Evolutionary conservation across 23 tunicate species (phyloP).

Genomic region (Diplosoma virens): DNA sequence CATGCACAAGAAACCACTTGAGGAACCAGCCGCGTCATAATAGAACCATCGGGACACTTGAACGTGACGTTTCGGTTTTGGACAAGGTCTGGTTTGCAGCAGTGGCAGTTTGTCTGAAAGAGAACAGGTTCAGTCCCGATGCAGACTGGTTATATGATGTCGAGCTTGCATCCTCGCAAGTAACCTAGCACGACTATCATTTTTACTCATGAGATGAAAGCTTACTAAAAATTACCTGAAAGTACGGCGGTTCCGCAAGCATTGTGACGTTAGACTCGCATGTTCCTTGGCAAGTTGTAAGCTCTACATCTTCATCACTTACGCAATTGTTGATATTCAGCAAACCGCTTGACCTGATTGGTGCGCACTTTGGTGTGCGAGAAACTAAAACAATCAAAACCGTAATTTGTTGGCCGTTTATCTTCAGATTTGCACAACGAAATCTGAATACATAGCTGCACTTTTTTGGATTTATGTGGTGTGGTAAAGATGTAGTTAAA

Average conservation of each 20-base stretch:
- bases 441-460: no score
- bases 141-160: no score
- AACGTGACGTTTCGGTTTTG: conserved; percentile 49
- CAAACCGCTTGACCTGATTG: background rate
- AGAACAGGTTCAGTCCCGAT: no score
- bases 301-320: conserved; percentile 52
- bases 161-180: no score
- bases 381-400: background rate
- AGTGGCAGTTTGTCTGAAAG: conserved; percentile 69
- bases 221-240: conserved; percentile 84
- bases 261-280: conserved; percentile 66
- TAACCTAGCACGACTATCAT: no score
- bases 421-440: no score
- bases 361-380: conserved; percentile 23
- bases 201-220: background rate
- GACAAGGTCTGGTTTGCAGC: conserved; percentile 79
- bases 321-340: conserved; percentile 44
- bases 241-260: conserved; percentile 47
- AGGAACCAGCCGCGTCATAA: conserved; percentile 18
- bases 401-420: background rate
- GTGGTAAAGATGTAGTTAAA: no score
- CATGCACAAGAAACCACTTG: conserved; percentile 67
- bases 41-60: conserved; percentile 50
- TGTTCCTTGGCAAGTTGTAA: conserved; percentile 73
- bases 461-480: no score